Percentiles rank a stretch among this genome's conserved stretches.
phyloP scores from a whole-genome alignment of 1,140 invertebrate species.

The Ceratosolen solmsi region DNA sequence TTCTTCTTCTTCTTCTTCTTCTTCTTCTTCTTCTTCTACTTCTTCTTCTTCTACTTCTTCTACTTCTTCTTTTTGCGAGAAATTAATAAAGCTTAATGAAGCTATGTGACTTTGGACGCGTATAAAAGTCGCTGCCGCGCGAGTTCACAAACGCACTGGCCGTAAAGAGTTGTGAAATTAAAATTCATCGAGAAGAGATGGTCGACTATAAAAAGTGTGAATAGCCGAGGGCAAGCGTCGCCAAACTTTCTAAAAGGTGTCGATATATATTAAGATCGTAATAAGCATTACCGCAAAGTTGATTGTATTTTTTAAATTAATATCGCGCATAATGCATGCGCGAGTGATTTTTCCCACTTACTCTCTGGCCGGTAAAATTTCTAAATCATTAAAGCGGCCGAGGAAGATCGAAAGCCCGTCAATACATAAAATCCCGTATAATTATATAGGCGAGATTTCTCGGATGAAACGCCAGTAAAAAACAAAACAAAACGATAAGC shows the following conservation, averaged over 20 bases:
- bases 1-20: too few relatives aligned
- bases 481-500: too few relatives aligned
- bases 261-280: background rate
- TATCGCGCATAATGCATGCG: background rate
- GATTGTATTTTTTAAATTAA: slow-evolving; percentile 2
- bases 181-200: background rate
- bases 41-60: too few relatives aligned
- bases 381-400: slow-evolving; percentile 13
- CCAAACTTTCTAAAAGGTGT: background rate
- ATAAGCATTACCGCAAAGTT: background rate
- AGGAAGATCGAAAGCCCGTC: background rate
- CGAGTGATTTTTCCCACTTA: background rate
- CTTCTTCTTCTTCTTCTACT: too few relatives aligned
- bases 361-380: background rate
- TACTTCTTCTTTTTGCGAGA: too few relatives aligned
- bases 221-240: background rate
- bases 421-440: background rate
- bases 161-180: too few relatives aligned
- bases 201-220: background rate
- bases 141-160: too few relatives aligned
- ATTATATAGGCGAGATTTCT: slow-evolving; percentile 13
- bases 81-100: too few relatives aligned
- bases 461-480: background rate
- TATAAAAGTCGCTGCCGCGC: too few relatives aligned
- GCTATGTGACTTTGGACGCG: too few relatives aligned